A percentile compares a stretch with the other conserved stretches of the same genome.
Conservation (phyloP, 2,113 vertebrate species). For the Thunnus maccoyii region DNA sequence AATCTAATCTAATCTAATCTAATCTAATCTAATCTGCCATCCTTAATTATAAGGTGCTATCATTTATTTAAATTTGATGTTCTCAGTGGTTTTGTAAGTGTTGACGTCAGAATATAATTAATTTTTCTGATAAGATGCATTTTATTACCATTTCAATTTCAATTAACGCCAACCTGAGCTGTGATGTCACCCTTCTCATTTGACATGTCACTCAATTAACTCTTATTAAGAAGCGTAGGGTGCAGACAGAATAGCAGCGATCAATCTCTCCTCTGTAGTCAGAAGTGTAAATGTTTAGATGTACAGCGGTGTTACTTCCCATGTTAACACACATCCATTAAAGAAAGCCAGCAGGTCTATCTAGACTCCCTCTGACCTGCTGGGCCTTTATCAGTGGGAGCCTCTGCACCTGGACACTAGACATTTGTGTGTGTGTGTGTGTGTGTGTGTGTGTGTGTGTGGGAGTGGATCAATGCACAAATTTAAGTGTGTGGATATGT, state of each 20-base stretch:
- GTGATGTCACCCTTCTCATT: slow-evolving; percentile 46
- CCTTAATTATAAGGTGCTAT: background rate
- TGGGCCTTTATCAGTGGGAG: slow-evolving; percentile 72
- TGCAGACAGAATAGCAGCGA: slow-evolving; percentile 40
- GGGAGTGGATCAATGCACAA: slow-evolving; percentile 14
- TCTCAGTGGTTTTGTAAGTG: slow-evolving; percentile 1
- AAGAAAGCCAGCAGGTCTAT: slow-evolving; percentile 29
- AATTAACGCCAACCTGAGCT: slow-evolving; percentile 37
- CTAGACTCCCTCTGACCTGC: slow-evolving; percentile 56
- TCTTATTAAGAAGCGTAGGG: slow-evolving; percentile 57
- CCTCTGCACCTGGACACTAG: slow-evolving; percentile 68
- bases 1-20: background rate
- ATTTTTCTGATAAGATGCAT: background rate
- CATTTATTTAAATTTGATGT: background rate
- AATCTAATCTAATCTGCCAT: background rate
- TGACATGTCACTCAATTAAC: slow-evolving; percentile 25
- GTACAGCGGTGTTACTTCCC: slow-evolving; percentile 75
- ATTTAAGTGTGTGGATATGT: background rate
- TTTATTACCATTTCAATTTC: slow-evolving; percentile 11
- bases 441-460: background rate
- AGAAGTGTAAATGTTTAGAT: slow-evolving; percentile 76
- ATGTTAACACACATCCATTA: slow-evolving; percentile 69
- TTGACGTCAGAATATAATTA: background rate
- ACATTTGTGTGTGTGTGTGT: slow-evolving; percentile 24
- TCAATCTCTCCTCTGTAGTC: slow-evolving; percentile 58